phyloP scores from a whole-genome alignment of 1,140 invertebrate genomes.

The Bombus confusus region DNA sequence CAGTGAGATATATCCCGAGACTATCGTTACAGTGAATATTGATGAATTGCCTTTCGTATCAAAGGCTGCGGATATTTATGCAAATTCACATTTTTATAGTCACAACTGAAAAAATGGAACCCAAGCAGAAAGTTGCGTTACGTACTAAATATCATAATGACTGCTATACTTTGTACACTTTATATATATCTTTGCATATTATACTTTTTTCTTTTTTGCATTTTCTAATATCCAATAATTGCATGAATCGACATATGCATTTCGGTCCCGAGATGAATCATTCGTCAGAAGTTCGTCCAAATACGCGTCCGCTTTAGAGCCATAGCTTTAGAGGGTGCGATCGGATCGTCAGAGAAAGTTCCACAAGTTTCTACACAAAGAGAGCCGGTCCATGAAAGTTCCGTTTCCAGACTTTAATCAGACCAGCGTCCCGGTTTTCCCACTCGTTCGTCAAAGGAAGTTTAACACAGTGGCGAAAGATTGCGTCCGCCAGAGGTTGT shows the following conservation, averaged over 20 bases:
- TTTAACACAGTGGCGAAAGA: background rate
- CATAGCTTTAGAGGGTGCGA: background rate
- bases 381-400: background rate
- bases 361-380: background rate
- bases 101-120: accelerated
- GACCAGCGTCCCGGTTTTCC: background rate
- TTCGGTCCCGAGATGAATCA: background rate
- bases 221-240: too few relatives aligned
- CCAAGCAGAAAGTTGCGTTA: too few relatives aligned
- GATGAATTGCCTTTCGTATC: too few relatives aligned
- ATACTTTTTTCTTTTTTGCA: too few relatives aligned
- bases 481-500: background rate
- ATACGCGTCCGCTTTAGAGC: too few relatives aligned
- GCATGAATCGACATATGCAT: background rate
- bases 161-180: too few relatives aligned
- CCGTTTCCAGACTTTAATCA: background rate
- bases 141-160: too few relatives aligned
- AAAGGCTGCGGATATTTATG: too few relatives aligned
- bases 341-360: background rate
- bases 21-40: too few relatives aligned
- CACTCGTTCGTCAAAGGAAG: background rate
- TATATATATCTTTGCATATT: too few relatives aligned
- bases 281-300: background rate
- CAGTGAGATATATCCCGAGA: too few relatives aligned
- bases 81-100: too few relatives aligned